phyloP scores from a whole-genome alignment of 2,797 vertebrate genomes.

The Galagoides demidoff region DNA sequence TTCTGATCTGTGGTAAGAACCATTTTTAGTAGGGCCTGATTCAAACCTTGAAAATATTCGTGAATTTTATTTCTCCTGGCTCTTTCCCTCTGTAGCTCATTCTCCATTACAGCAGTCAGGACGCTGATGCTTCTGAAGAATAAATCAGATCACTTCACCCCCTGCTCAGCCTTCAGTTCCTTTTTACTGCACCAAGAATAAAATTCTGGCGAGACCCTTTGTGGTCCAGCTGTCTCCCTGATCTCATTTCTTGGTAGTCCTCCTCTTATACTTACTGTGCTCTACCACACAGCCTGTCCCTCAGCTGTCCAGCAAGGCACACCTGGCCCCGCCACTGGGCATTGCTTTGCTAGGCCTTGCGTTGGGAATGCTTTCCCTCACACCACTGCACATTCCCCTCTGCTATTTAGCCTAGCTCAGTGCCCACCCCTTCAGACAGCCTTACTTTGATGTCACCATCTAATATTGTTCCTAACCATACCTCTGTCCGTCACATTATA shows the following conservation, averaged over 20 bases:
- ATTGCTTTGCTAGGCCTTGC: neutral
- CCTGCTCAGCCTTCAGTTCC: neutral
- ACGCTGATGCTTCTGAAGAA: neutral
- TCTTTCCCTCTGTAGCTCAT: neutral
- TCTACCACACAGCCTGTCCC: neutral
- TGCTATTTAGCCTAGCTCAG: neutral
- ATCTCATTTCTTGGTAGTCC: neutral
- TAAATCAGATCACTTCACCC: neutral
- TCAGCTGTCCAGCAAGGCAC: neutral
- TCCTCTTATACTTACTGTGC: neutral
- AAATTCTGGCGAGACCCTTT: neutral
- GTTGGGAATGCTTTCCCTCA: neutral
- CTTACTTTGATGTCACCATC: neutral
- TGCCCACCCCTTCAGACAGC: neutral
- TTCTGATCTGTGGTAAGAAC: neutral
- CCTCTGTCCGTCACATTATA: neutral
- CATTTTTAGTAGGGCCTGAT: neutral
- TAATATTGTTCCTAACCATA: neutral
- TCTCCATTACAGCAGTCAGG: neutral
- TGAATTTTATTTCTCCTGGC: neutral
- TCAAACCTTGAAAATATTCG: neutral
- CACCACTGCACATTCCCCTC: neutral
- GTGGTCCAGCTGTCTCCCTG: neutral
- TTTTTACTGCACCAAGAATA: neutral
- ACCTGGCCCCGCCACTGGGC: fast-evolving